These are phyloP conservation scores for Datnioides undecimradiatus DNA, from an alignment of 2,113 vertebrate genomes.

Conservation along the genomic window DNA sequence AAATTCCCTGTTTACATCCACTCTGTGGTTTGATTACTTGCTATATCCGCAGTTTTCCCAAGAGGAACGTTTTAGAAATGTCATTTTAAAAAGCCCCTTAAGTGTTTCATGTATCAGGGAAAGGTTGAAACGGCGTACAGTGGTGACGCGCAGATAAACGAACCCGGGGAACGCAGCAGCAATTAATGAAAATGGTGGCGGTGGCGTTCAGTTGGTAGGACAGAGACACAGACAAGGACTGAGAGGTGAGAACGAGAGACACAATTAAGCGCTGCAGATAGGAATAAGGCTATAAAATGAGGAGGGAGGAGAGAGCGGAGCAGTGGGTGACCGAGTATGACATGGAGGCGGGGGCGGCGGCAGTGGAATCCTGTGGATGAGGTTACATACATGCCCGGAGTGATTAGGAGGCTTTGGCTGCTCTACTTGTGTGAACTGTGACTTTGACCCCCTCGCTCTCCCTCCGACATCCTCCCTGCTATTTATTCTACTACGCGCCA, in stretches of 20 bases:
- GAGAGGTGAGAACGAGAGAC: conserved; percentile 8
- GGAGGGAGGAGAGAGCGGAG: conserved; percentile 5
- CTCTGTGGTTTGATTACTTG: background rate
- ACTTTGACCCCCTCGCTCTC: conserved; percentile 69
- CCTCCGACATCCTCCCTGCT: conserved; percentile 56
- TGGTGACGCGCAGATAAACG: background rate
- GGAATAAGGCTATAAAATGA: conserved; percentile 6
- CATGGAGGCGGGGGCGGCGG: conserved; percentile 17
- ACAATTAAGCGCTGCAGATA: background rate
- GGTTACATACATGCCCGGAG: conserved; percentile 75
- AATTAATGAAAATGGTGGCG: conserved; percentile 16
- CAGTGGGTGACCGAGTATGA: conserved; percentile 9
- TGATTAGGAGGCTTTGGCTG: conserved; percentile 77
- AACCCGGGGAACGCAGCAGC: conserved; percentile 3
- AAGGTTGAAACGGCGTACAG: background rate
- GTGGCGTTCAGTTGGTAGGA: conserved; percentile 2
- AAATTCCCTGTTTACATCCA: background rate
- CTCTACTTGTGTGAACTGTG: conserved; percentile 68
- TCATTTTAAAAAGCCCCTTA: background rate
- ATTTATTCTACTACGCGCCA: conserved; percentile 75
- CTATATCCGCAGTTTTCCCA: background rate
- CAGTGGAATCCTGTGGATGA: conserved; percentile 74
- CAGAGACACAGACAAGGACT: background rate
- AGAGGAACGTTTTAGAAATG: background rate
- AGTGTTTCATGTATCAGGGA: background rate